Percentiles rank a stretch among this genome's conserved stretches.
Evolutionary conservation across 2,888 invertebrate genomes (phyloP).

Genomic region (Germaria angustata): DNA sequence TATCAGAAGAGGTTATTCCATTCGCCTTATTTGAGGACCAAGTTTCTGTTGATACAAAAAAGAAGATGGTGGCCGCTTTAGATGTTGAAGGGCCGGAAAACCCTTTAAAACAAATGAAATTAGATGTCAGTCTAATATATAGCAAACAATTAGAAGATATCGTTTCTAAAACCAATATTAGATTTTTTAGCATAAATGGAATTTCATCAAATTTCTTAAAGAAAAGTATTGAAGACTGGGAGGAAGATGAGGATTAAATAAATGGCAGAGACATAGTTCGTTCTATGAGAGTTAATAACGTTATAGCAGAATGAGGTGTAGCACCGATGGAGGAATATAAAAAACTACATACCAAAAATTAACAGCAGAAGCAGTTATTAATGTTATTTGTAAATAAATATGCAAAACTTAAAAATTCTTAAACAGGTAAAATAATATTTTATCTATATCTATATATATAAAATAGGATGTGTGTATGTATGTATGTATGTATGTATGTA

Average conservation of each 20-base stretch:
- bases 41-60: not conserved
- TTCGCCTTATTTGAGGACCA: conserved; percentile 38
- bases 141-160: conserved; percentile 5
- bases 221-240: not conserved
- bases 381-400: conserved; percentile 9
- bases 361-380: conserved; percentile 25
- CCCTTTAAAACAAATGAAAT: conserved; percentile 8
- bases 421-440: conserved; percentile 1
- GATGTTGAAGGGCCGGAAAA: conserved; percentile 3
- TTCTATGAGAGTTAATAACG: conserved; percentile 21
- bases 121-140: conserved; percentile 6
- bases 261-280: conserved; percentile 5
- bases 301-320: no score
- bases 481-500: no score
- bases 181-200: conserved; percentile 11
- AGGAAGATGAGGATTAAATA: not conserved
- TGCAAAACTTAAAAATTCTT: not conserved
- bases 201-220: no score
- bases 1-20: conserved; percentile 29
- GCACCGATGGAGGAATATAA: conserved; percentile 11
- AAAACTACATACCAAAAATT: no score
- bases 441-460: not conserved
- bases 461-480: no score
- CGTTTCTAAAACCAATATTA: not conserved
- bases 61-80: conserved; percentile 20